Conservation (phyloP, 2,888 invertebrate species). For the Autographa gamma region DNA sequence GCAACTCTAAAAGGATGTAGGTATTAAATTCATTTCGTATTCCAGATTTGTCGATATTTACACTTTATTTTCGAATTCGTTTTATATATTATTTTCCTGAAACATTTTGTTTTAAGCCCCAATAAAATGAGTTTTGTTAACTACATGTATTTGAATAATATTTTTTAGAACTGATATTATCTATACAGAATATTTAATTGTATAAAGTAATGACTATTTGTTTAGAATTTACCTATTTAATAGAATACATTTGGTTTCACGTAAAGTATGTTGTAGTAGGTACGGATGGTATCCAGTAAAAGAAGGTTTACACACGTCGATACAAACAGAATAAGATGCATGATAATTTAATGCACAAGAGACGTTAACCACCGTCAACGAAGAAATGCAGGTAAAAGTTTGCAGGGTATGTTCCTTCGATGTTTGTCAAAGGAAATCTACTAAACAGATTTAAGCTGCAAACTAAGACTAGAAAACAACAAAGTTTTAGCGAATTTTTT, state of each 20-base stretch:
- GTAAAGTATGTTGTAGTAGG: neutral
- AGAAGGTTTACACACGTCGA: neutral
- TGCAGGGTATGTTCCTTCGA: neutral
- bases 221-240: neutral
- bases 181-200: too few relatives aligned
- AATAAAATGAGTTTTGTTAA: too few relatives aligned
- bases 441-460: neutral
- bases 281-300: neutral
- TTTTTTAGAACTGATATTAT: too few relatives aligned
- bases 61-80: too few relatives aligned
- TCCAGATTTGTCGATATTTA: too few relatives aligned
- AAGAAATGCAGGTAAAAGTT: neutral
- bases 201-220: too few relatives aligned
- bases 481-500: neutral
- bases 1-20: neutral
- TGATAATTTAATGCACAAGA: neutral
- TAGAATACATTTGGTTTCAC: neutral
- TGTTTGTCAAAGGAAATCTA: neutral
- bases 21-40: neutral
- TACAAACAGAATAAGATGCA: neutral
- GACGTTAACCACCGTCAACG: neutral
- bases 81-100: too few relatives aligned
- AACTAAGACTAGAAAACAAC: neutral
- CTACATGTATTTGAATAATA: too few relatives aligned
- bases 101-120: too few relatives aligned